phyloP scores from a whole-genome alignment of 2,113 vertebrate genomes.

The Sardina pilchardus region DNA sequence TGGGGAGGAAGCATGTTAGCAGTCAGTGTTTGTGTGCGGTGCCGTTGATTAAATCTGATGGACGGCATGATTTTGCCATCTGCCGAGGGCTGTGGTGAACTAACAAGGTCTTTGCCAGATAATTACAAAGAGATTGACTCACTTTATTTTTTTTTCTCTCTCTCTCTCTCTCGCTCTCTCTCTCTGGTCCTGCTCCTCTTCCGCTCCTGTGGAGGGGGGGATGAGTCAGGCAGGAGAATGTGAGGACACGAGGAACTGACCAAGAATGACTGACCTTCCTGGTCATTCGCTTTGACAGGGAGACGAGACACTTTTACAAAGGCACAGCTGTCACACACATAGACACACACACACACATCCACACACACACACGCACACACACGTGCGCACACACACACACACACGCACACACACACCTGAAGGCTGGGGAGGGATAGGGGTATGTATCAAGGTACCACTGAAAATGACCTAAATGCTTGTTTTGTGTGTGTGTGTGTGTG shows the following conservation, averaged over 20 bases:
- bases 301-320: slow-evolving; percentile 2
- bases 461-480: neutral
- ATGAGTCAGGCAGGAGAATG: neutral
- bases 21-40: neutral
- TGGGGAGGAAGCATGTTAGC: neutral
- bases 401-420: neutral
- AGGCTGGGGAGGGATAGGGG: neutral
- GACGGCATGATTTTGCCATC: slow-evolving; percentile 3
- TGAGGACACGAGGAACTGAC: neutral
- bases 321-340: neutral
- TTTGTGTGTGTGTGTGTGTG: neutral
- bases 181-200: too few species aligned
- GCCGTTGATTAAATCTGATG: neutral
- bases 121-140: slow-evolving; percentile 14
- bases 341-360: neutral
- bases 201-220: neutral
- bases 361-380: neutral
- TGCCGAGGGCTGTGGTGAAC: slow-evolving; percentile 5
- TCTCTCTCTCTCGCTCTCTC: neutral
- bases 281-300: neutral
- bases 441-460: neutral
- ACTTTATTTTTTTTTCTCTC: neutral
- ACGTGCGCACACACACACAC: neutral
- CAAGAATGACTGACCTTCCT: neutral
- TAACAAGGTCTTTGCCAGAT: slow-evolving; percentile 15